A percentile compares a stretch with the other conserved stretches of the same genome.
Evolutionary conservation across 2,797 vertebrate genomes (phyloP).

Genomic region (Eleutherodactylus coqui): DNA sequence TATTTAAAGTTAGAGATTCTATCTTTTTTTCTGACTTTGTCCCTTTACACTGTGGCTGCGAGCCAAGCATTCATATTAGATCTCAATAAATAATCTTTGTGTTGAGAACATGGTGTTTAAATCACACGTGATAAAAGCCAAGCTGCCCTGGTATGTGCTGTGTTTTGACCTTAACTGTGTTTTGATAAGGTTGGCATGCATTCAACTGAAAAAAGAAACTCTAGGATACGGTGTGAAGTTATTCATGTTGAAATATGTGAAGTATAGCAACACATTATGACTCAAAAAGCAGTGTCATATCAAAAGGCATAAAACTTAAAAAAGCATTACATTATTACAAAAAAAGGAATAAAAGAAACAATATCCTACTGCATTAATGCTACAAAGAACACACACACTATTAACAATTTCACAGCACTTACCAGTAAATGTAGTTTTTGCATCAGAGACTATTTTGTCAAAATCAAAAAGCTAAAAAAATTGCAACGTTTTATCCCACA

Average conservation of each 20-base stretch:
- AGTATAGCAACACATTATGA: constrained; percentile 4
- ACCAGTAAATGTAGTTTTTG: not conserved
- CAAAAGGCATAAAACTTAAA: not conserved
- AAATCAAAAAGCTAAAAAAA: not conserved
- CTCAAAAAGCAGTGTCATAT: not conserved
- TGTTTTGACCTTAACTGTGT: not conserved
- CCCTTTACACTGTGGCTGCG: not conserved
- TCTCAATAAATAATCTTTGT: not conserved
- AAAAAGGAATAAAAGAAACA: not conserved
- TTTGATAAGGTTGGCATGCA: not conserved
- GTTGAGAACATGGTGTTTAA: constrained; percentile 8
- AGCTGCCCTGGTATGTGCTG: not conserved
- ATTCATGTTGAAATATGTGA: constrained; percentile 3
- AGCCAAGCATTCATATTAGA: not conserved
- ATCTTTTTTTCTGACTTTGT: not conserved
- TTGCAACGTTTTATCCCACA: not conserved
- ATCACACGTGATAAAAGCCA: not conserved
- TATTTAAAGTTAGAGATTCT: not conserved
- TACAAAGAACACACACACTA: not conserved
- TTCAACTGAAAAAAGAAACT: not conserved
- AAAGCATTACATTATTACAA: not conserved
- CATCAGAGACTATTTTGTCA: not conserved
- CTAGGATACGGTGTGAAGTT: not conserved
- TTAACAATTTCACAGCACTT: not conserved
- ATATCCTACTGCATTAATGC: not conserved